Conservation (phyloP, 1,140 invertebrate genomes). For the Branchinecta lynchi region DNA sequence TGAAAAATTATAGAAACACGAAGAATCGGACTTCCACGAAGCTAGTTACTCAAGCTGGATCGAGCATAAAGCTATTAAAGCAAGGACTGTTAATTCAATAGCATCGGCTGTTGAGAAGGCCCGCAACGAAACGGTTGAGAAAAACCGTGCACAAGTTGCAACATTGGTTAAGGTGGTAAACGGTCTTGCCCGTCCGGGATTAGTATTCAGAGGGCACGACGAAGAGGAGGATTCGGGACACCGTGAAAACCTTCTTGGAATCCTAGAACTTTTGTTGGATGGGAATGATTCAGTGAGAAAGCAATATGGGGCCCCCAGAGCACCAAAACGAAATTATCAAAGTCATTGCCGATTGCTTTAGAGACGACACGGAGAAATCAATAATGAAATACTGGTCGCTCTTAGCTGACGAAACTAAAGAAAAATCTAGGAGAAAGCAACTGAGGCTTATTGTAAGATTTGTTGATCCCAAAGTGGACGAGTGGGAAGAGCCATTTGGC, state of each 20-base stretch:
- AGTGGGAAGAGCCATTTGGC: slow-evolving; percentile 19
- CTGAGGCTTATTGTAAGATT: slow-evolving; percentile 19
- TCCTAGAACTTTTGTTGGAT: slow-evolving; percentile 22
- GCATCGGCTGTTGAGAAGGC: not conserved
- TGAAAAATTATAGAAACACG: not conserved
- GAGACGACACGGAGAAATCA: slow-evolving; percentile 14
- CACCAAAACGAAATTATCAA: slow-evolving; percentile 23
- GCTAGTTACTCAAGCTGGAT: not conserved
- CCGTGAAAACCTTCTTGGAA: slow-evolving; percentile 27
- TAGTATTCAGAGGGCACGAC: slow-evolving; percentile 27
- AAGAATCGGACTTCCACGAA: not conserved
- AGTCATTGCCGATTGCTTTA: slow-evolving; percentile 15
- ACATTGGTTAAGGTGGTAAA: not conserved
- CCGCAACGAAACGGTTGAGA: slow-evolving; percentile 3
- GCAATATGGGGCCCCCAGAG: slow-evolving; percentile 15
- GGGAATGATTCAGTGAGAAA: slow-evolving; percentile 14
- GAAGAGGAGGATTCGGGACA: slow-evolving; percentile 25
- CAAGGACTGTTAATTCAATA: not conserved
- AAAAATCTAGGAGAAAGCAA: slow-evolving; percentile 19
- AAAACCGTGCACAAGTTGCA: slow-evolving; percentile 14
- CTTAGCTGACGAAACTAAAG: slow-evolving; percentile 21
- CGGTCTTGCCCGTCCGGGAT: slow-evolving; percentile 26
- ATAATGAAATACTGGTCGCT: slow-evolving; percentile 19
- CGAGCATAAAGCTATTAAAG: not conserved
- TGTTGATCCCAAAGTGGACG: slow-evolving; percentile 15